Evolutionary conservation across 1,140 invertebrate genomes (phyloP), one percentile per base, ranked within the genome.

Genomic region (Heliothis virescens): DNA sequence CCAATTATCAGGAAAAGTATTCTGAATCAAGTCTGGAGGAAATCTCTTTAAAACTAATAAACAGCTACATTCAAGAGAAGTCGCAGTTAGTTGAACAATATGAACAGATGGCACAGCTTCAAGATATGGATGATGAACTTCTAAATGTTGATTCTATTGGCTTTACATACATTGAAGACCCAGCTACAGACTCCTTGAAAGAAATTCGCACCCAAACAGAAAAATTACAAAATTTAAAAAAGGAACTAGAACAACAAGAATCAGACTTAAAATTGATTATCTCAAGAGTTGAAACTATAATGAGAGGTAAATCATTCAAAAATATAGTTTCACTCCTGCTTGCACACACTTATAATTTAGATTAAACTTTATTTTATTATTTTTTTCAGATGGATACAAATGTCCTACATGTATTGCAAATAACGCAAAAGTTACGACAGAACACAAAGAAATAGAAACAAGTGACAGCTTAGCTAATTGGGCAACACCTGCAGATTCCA

Each of bases 21-120:
- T 94, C 94, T 81, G 96, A 97, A 84, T 94, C 95, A 57, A 97
- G 97, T 89, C 95, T 98, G 79, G 97, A 98, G 90, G 97, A 98
- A 92, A 97, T 98, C 86, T 97, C 97, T 15, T 90, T 97, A 55
- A 96, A 96, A 91, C 89, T 97, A 55, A 96, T 97, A 11, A 96
- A 96, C 81, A 97, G 95, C 89, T 96, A 97, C 85, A 95, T 96
- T 87, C 94, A 96, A 87, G 96, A 96, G 83, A 97, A 96, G 84
- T 96, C 95, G 78, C 96, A 97, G 87, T 87, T 97, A 50, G 96
- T 96, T 83, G 95, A 96, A 83, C 96, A 97, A 87, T 97, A 95
- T 95, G 95, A 95, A 83, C 95, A 96, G 93, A 96, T 96, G 95
- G 87, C 95, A 69, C 95, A 96, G 82, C 87, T 96, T n/a, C 96